Base-by-base conservation (phyloP, 2,888 invertebrate species). In the Nymphalis c-album region DNA sequence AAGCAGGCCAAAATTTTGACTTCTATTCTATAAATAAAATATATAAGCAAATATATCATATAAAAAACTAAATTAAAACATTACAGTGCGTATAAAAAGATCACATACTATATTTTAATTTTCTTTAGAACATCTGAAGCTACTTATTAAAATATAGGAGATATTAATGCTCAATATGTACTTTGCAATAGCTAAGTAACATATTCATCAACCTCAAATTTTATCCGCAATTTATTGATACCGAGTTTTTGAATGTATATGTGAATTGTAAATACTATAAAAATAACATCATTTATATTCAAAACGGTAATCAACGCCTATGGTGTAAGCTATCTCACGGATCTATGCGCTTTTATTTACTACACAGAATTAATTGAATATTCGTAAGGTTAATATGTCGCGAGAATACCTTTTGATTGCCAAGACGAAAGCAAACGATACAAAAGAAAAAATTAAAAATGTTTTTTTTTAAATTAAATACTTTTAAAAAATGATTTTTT, bases 331-430 rank as follows among this genome's bases (percentile, higher is more conserved):
- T 68, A 61, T 61, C 61, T 51, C 51, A n/a, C 10, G 22, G 47
- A 69, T 62, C 46, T 69, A 59, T 46, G 45, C 51, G 17, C 55
- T 26, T 48, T 58, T 62, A 62, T 59, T 53, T 60, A 68, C 64
- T 66, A 67, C 47, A 59, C 61, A 45, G 18, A 47, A n/a, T 10
- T n/a, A 0, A 59, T 47, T 51, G 18, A 59, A 46, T 57, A 58
- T 65, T 69, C 47, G 60, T 31, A 53, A 68, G 63, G 63, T 60
- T 62, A 48, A n/a, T 62, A 62, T 67, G 67, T 71, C 71, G 73
- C 73, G 73, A 71, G 72, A 74, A 68, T 69, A 66, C 50, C 20
- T 26, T 72, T 69, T 63, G 58, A 58, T 68, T 73, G 71, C 72
- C 73, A 74, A 73, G 64, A 71, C 48, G 64, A 63, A 63, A 68